Evolutionary conservation across 2,113 vertebrate species (phyloP).

Genomic region (Pomatorhinus ruficollis): DNA sequence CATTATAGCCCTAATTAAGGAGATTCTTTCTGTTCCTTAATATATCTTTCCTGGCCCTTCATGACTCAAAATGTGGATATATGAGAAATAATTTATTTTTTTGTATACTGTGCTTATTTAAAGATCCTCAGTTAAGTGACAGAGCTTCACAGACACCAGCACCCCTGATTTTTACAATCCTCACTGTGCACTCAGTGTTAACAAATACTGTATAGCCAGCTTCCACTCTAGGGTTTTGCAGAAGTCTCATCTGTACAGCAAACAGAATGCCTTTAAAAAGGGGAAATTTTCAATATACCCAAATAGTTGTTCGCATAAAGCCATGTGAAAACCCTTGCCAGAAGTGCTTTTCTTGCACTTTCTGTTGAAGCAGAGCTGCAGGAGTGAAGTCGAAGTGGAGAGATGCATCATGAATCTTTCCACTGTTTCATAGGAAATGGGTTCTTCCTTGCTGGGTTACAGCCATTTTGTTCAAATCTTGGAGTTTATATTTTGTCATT

Average conservation of each 20-base stretch:
- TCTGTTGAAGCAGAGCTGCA: background rate
- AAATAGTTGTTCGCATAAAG: background rate
- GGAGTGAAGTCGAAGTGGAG: background rate
- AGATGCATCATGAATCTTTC: background rate
- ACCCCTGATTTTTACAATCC: background rate
- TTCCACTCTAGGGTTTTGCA: background rate
- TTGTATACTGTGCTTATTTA: background rate
- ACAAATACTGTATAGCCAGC: background rate
- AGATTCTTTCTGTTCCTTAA: background rate
- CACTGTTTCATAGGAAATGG: background rate
- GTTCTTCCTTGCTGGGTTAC: background rate
- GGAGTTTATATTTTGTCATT: background rate
- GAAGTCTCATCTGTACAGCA: background rate
- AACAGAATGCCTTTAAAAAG: background rate
- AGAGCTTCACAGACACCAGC: background rate
- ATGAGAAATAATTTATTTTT: background rate
- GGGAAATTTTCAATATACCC: background rate
- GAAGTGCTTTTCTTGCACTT: background rate
- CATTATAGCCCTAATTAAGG: background rate
- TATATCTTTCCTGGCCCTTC: background rate
- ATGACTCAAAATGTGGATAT: background rate
- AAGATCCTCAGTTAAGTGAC: background rate
- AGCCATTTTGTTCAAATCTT: constrained; percentile 9
- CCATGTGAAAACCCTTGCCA: background rate
- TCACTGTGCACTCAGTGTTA: background rate